Evolutionary conservation across 1,140 invertebrate genomes (phyloP).

Genomic region (Ceratina japonica): DNA sequence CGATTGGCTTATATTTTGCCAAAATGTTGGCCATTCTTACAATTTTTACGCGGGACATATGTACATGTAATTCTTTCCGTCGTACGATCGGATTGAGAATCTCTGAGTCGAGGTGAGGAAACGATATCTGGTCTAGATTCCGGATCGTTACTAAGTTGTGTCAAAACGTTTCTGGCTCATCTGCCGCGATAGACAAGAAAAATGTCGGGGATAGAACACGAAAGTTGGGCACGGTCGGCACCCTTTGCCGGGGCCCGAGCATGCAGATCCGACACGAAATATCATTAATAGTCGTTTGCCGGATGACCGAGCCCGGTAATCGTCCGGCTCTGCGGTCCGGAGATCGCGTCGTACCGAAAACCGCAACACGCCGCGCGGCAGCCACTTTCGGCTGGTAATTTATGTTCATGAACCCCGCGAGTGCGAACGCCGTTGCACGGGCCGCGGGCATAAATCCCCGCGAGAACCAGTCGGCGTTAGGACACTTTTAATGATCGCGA

Average conservation of each 20-base stretch:
- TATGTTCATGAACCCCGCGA: constrained; percentile 64
- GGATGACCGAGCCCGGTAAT: constrained; percentile 77
- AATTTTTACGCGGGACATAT: no score
- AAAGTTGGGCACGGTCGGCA: constrained; percentile 61
- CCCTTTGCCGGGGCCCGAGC: constrained; percentile 64
- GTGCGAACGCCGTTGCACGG: constrained; percentile 32
- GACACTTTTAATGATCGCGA: background rate
- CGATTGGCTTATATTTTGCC: no score
- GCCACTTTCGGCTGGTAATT: constrained; percentile 60
- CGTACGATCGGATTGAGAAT: no score
- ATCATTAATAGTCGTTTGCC: constrained; percentile 79
- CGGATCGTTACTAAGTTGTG: constrained; percentile 60
- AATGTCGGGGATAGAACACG: constrained; percentile 44
- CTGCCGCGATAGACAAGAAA: constrained; percentile 18
- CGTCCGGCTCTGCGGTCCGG: constrained; percentile 68
- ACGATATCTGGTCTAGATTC: constrained; percentile 52
- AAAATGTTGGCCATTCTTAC: no score
- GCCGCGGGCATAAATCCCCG: background rate
- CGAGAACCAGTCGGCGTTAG: background rate
- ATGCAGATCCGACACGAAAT: constrained; percentile 76
- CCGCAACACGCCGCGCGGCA: constrained; percentile 67
- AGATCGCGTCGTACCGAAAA: constrained; percentile 68
- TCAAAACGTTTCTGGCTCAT: constrained; percentile 47
- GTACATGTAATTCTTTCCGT: no score
- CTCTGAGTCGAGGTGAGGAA: constrained; percentile 31